Evolutionary conservation across 2,888 invertebrate genomes (phyloP).

Genomic region (Eilema sororculum): DNA sequence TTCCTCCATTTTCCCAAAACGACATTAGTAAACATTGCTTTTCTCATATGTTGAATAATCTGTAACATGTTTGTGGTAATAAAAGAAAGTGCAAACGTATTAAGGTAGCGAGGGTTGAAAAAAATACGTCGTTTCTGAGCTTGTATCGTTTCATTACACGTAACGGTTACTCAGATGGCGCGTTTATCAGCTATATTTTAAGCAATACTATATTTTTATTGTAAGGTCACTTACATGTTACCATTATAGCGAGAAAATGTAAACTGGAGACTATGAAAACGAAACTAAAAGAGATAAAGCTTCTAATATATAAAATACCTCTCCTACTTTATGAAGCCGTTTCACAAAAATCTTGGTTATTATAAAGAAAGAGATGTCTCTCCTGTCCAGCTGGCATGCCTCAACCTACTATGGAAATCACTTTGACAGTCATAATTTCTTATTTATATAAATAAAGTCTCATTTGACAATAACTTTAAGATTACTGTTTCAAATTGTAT

Average conservation of each 20-base stretch:
- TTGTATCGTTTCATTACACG: background rate
- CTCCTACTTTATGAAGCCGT: no score
- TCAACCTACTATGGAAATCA: no score
- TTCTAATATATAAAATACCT: no score
- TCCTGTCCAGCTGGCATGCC: no score
- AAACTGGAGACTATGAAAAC: no score
- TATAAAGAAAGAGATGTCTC: no score
- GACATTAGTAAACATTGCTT: background rate
- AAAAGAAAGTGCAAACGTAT: constrained; percentile 3
- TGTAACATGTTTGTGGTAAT: background rate
- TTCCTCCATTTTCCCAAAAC: background rate
- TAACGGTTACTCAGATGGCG: background rate
- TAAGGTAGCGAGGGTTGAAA: background rate
- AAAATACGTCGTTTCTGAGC: background rate
- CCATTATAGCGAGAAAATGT: background rate
- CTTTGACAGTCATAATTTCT: no score
- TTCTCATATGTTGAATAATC: background rate
- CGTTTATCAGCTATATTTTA: background rate
- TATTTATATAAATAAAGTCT: no score
- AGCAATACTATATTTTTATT: background rate
- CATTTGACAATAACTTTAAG: no score
- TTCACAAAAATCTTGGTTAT: no score
- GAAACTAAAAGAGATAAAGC: no score
- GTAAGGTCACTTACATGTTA: background rate
- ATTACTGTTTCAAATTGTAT: no score